Evolutionary conservation across 2,113 vertebrate genomes (phyloP).

Genomic region (Passer montanus): DNA sequence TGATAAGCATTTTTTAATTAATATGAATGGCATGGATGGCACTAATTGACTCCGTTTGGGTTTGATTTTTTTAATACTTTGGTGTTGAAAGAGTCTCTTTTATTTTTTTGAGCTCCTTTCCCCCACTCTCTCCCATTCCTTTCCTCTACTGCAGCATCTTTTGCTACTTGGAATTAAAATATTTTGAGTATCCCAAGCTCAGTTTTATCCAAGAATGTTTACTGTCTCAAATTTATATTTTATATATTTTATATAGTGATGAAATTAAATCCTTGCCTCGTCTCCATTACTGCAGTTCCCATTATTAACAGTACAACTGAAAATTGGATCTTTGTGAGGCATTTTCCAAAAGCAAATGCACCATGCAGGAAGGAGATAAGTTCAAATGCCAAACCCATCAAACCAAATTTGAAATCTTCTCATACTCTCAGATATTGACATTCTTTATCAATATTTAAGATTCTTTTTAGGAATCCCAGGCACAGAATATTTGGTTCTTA

Average conservation of each 20-base stretch:
- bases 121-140: background rate
- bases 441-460: background rate
- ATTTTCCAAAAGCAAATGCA: background rate
- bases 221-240: background rate
- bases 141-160: background rate
- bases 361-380: background rate
- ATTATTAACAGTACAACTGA: background rate
- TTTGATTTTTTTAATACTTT: background rate
- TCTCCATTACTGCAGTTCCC: background rate
- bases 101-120: background rate
- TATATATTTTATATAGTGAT: background rate
- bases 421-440: background rate
- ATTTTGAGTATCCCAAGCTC: background rate
- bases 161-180: background rate
- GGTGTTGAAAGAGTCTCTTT: background rate
- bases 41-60: background rate
- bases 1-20: slow-evolving; percentile 57
- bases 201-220: background rate
- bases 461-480: background rate
- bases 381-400: background rate
- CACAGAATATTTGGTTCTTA: background rate
- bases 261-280: background rate
- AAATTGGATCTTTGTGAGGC: background rate
- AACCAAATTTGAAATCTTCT: background rate
- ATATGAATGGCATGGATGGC: background rate